phyloP scores from a whole-genome alignment of 1,140 invertebrate genomes.

The Ectropis grisescens region DNA sequence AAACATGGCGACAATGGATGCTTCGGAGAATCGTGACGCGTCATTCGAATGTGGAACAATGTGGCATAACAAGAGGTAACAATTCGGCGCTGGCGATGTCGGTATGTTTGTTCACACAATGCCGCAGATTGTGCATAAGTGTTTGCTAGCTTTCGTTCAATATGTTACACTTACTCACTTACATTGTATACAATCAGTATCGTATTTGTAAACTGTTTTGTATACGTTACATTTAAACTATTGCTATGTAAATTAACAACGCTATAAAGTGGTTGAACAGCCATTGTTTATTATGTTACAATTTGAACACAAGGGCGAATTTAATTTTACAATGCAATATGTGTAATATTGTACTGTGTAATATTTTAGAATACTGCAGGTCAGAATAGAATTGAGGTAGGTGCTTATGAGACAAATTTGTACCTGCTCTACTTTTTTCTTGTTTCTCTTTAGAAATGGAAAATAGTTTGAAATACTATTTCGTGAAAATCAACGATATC shows the following conservation, averaged over 20 bases:
- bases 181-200: too few species aligned
- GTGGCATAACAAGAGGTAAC: slow-evolving; percentile 44
- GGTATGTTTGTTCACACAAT: slow-evolving; percentile 54
- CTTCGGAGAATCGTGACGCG: slow-evolving; percentile 56
- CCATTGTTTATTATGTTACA: not conserved
- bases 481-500: too few species aligned
- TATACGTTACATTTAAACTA: not conserved
- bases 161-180: too few species aligned
- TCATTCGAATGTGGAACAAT: slow-evolving; percentile 60
- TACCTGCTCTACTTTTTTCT: too few species aligned
- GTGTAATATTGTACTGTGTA: too few species aligned
- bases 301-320: not conserved
- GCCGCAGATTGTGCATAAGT: slow-evolving; percentile 29
- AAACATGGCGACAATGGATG: slow-evolving; percentile 58
- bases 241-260: not conserved
- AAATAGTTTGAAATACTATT: too few species aligned
- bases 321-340: too few species aligned
- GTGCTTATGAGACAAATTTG: too few species aligned
- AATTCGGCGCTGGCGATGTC: slow-evolving; percentile 25
- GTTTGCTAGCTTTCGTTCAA: slow-evolving; percentile 15
- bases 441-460: too few species aligned
- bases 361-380: too few species aligned
- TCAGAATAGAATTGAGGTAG: too few species aligned
- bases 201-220: too few species aligned
- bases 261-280: not conserved